Evolutionary conservation across 1,140 invertebrate species (phyloP).

Genomic region (Bombus vancouverensis): DNA sequence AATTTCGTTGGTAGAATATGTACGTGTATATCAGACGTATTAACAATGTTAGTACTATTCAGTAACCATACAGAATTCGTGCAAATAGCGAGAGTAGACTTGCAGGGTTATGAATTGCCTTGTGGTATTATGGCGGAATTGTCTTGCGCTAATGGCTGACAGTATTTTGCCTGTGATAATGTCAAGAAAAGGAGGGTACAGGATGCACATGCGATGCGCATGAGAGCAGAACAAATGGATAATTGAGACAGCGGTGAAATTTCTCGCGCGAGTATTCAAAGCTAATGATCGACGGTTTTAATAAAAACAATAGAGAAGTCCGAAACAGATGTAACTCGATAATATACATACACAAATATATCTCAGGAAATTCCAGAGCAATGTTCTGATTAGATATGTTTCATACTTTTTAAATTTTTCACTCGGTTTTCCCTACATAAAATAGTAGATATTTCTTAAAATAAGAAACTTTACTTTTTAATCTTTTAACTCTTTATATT

Average conservation of each 20-base stretch:
- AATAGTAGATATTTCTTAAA: neutral
- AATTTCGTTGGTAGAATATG: neutral
- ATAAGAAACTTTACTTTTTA: neutral
- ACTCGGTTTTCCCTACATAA: neutral
- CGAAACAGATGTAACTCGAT: neutral
- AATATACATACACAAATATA: neutral
- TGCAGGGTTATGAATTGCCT: neutral
- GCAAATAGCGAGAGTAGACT: neutral
- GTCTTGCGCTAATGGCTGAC: constrained; percentile 10
- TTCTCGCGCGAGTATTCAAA: constrained; percentile 33
- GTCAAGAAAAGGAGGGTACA: constrained; percentile 22
- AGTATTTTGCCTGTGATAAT: constrained; percentile 21
- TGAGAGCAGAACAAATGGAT: constrained; percentile 49
- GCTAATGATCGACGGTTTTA: constrained; percentile 40
- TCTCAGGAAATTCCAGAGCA: neutral
- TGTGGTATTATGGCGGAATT: neutral
- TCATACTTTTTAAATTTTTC: neutral
- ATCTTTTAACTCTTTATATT: neutral
- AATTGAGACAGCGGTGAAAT: constrained; percentile 52
- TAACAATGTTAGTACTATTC: neutral
- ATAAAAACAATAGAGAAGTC: constrained; percentile 50
- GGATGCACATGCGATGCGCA: constrained; percentile 27
- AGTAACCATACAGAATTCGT: neutral
- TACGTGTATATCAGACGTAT: neutral
- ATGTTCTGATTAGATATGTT: neutral